phyloP scores from a whole-genome alignment of 2,113 vertebrate species.

The Pelecanoides urinatrix region DNA sequence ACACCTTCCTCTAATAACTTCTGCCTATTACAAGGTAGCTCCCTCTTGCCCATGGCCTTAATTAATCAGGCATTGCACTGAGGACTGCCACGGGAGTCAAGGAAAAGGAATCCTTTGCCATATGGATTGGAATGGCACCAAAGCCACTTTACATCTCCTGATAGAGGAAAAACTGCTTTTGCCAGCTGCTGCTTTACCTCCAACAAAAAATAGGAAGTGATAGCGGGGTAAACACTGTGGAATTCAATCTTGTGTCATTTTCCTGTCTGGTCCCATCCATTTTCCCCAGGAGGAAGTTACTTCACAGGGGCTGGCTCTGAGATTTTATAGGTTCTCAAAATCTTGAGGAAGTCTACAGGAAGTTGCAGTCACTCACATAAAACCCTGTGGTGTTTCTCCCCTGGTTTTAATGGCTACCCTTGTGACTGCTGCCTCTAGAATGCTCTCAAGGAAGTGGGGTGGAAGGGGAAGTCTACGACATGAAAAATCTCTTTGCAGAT shows the following conservation, averaged over 20 bases:
- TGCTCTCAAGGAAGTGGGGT: background rate
- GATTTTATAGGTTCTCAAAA: background rate
- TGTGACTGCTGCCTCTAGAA: background rate
- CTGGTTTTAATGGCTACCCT: background rate
- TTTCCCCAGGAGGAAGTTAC: background rate
- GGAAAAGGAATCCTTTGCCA: slow-evolving; percentile 29
- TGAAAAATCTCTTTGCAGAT: background rate
- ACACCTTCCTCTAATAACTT: slow-evolving; percentile 34
- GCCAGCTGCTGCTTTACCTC: slow-evolving; percentile 9
- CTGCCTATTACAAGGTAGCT: slow-evolving; percentile 19
- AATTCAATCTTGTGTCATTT: background rate
- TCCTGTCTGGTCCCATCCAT: background rate
- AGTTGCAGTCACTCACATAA: background rate
- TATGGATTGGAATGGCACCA: slow-evolving; percentile 25
- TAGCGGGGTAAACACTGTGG: background rate
- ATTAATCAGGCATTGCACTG: background rate
- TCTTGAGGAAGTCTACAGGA: background rate
- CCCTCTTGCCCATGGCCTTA: slow-evolving; percentile 18
- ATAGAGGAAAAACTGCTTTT: background rate
- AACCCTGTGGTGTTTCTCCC: background rate
- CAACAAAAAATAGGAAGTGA: background rate
- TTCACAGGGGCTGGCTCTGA: background rate
- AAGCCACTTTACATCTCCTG: background rate
- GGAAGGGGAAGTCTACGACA: background rate
- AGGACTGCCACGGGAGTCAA: background rate